phyloP scores from a whole-genome alignment of 2,888 invertebrate genomes.

The Copidosoma aretas region DNA sequence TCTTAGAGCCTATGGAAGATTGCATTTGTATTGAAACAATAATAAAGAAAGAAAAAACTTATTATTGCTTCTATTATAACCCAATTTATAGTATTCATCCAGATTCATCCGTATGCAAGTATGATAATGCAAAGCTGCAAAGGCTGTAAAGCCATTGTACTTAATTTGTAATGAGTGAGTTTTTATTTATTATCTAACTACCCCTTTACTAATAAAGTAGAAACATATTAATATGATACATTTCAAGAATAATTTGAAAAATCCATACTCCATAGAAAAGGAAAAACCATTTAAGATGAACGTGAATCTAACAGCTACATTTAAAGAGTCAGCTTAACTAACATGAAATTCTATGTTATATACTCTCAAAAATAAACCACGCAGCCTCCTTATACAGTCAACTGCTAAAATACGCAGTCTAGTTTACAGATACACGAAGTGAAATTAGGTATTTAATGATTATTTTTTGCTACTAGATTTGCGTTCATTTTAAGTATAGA shows the following conservation, averaged over 20 bases:
- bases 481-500: no score
- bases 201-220: slow-evolving; percentile 44
- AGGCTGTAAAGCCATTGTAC: slow-evolving; percentile 50
- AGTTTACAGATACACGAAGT: no score
- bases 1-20: slow-evolving; percentile 37
- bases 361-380: no score
- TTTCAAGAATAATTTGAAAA: slow-evolving; percentile 30
- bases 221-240: slow-evolving; percentile 34
- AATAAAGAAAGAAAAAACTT: slow-evolving; percentile 40
- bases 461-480: no score
- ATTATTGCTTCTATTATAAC: slow-evolving; percentile 45
- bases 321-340: no score
- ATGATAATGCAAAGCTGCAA: slow-evolving; percentile 56
- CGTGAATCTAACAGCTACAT: no score
- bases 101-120: slow-evolving; percentile 49
- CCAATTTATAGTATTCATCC: slow-evolving; percentile 47
- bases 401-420: no score
- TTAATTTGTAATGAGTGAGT: slow-evolving; percentile 47
- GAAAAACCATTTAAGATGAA: slow-evolving; percentile 26
- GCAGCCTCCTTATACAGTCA: no score
- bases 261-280: slow-evolving; percentile 40
- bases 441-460: no score
- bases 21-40: slow-evolving; percentile 40
- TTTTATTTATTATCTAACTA: slow-evolving; percentile 49
- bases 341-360: no score